phyloP scores from a whole-genome alignment of 2,888 invertebrate species.

The Caradrina kadenii region DNA sequence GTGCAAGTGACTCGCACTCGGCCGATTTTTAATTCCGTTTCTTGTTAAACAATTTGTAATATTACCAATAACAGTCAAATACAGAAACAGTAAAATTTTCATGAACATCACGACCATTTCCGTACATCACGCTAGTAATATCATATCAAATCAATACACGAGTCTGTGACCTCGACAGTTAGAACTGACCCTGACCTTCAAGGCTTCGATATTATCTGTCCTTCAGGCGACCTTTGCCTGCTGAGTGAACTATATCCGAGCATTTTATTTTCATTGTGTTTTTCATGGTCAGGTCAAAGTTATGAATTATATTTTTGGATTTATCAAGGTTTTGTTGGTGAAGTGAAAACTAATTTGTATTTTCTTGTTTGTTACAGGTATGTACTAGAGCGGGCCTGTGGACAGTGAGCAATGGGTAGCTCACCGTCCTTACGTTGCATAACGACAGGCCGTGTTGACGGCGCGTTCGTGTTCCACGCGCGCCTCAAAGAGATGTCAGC shows the following conservation, averaged over 20 bases:
- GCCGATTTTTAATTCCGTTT: no score
- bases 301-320: background rate
- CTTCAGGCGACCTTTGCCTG: conserved; percentile 60
- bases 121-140: conserved; percentile 36
- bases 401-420: no score
- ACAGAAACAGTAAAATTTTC: conserved; percentile 4
- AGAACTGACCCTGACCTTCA: conserved; percentile 66
- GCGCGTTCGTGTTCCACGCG: no score
- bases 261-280: conserved; percentile 30
- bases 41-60: no score
- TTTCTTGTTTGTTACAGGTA: conserved; percentile 65
- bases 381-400: no score
- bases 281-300: conserved; percentile 3
- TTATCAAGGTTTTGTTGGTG: background rate
- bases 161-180: conserved; percentile 41
- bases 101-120: conserved; percentile 36
- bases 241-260: conserved; percentile 28
- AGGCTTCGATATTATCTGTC: conserved; percentile 38
- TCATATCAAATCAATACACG: conserved; percentile 52
- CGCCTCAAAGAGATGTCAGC: no score
- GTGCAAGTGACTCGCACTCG: no score
- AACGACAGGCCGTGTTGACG: no score
- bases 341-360: conserved; percentile 2
- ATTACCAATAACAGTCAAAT: background rate
- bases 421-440: no score